Evolutionary conservation across 2,888 invertebrate genomes (phyloP).

Genomic region (Synanthedon tipuliformis): DNA sequence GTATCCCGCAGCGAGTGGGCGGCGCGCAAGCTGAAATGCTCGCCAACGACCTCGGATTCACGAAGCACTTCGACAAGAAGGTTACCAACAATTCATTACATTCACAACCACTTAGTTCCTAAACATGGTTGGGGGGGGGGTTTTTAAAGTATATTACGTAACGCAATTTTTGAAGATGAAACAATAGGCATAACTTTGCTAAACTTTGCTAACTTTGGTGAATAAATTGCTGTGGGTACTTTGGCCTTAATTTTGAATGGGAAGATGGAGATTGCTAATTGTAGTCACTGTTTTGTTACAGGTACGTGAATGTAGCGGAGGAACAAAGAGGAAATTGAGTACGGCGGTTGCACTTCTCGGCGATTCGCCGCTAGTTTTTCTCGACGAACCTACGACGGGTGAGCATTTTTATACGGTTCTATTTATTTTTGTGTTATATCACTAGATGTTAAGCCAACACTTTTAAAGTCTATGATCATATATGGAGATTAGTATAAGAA

Average conservation of each 20-base stretch:
- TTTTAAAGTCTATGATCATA: too few relatives aligned
- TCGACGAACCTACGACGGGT: slow-evolving; percentile 76
- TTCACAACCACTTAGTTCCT: too few relatives aligned
- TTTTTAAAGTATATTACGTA: too few relatives aligned
- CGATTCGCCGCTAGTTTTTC: slow-evolving; percentile 75
- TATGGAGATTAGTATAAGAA: too few relatives aligned
- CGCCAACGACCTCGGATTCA: slow-evolving; percentile 69
- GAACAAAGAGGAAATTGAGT: slow-evolving; percentile 81
- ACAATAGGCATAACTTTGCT: too few relatives aligned
- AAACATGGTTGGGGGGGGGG: too few relatives aligned
- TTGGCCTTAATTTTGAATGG: too few relatives aligned
- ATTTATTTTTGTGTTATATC: too few relatives aligned
- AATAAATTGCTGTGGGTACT: background rate
- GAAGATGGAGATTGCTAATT: background rate
- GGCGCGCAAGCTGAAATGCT: slow-evolving; percentile 49
- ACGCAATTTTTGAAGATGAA: too few relatives aligned
- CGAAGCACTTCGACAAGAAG: slow-evolving; percentile 72
- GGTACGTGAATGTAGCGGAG: slow-evolving; percentile 76
- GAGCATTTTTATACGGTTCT: slow-evolving; percentile 17
- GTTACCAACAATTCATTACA: slow-evolving; percentile 15
- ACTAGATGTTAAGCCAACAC: too few relatives aligned
- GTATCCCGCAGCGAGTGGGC: slow-evolving; percentile 65
- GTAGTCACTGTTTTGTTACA: slow-evolving; percentile 10
- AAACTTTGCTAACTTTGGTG: too few relatives aligned
- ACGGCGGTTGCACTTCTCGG: slow-evolving; percentile 79